Conservation (phyloP, 2,113 vertebrate species). For the Brachypteracias leptosomus region DNA sequence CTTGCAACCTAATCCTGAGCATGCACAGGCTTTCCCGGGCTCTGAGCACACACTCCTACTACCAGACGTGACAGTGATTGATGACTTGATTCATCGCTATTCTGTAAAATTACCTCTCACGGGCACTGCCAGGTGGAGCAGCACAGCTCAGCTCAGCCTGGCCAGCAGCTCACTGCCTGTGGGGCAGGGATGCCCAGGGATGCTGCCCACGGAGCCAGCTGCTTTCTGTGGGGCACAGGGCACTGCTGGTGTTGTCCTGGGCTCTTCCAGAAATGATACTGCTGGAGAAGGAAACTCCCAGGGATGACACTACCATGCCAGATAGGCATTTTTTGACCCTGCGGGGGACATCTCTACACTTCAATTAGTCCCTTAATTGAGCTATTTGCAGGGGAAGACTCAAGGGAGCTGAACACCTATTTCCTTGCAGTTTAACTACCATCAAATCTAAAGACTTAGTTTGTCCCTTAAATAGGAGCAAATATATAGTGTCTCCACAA, state of each 20-base stretch:
- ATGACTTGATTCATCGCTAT: constrained; percentile 52
- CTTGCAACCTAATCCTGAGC: constrained; percentile 70
- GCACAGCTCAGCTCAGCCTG: not conserved
- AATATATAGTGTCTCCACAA: not conserved
- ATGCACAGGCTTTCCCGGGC: constrained; percentile 62
- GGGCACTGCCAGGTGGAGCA: constrained; percentile 28
- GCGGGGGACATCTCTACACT: not conserved
- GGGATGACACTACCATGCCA: not conserved
- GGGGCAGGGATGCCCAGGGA: constrained; percentile 7
- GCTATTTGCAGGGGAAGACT: constrained; percentile 22
- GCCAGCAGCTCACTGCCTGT: not conserved
- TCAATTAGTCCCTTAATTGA: constrained; percentile 60
- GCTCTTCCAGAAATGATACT: not conserved
- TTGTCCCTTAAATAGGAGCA: constrained; percentile 8
- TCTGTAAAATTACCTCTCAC: not conserved
- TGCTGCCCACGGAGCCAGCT: not conserved
- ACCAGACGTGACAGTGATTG: constrained; percentile 48
- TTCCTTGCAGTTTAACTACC: not conserved
- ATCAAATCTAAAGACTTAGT: not conserved
- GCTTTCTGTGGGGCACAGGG: not conserved
- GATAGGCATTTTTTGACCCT: constrained; percentile 11
- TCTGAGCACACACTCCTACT: not conserved
- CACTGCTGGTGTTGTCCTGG: not conserved
- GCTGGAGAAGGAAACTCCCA: not conserved
- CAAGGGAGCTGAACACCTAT: not conserved